Base-by-base conservation (phyloP, 2,888 invertebrate genomes). In the Margaritifera margaritifera region DNA sequence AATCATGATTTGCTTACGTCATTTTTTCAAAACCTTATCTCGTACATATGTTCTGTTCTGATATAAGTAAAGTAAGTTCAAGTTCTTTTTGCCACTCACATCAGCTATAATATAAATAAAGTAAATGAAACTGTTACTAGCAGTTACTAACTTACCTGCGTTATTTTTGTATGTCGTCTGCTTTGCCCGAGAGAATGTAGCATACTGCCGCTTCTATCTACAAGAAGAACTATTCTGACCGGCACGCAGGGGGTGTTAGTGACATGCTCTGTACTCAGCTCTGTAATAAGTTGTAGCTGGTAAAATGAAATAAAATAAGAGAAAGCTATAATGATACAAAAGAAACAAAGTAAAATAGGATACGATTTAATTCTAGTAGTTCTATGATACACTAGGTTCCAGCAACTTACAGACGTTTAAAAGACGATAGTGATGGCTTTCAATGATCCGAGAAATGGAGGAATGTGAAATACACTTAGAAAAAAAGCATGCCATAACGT, bases 141-240 rank as follows among this genome's bases (percentile, higher is more conserved):
- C 19, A 24, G 2, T 15, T 15, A 42, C 42, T 25, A 58, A 24
- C 24, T 24, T 24, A 15, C 76, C 69, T 73, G 80, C 15, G 79
- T 78, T 25, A 87, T 71, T 66, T 87, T 87, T 18, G 84, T 77
- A 25, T 78, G 74, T 62, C 69, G 56, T 53, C 75, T 70, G 58
- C 78, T 74, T 22, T 64, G 59, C 6, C 80, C 84, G 11, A 77
- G 69, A 63, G 80, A 80, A 56, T 80, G 79, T 11, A 84, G 75
- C 87, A 87, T 87, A 69, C 86, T 86, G 62, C 86, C 86, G 73
- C 87, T 87, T 75, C 78, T 79, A 75, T 87, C 87, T n/a, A 87
- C 78, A 24, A 87, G 75, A 60, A 83, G 79, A 27, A 86, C 80
- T 62, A 87, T 79, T 31, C 86, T 76, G 24, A 84, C 77, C 19